Evolutionary conservation across 2,113 vertebrate genomes (phyloP), one percentile per base, ranked within the genome.

Genomic region (Festucalex cinctus): DNA sequence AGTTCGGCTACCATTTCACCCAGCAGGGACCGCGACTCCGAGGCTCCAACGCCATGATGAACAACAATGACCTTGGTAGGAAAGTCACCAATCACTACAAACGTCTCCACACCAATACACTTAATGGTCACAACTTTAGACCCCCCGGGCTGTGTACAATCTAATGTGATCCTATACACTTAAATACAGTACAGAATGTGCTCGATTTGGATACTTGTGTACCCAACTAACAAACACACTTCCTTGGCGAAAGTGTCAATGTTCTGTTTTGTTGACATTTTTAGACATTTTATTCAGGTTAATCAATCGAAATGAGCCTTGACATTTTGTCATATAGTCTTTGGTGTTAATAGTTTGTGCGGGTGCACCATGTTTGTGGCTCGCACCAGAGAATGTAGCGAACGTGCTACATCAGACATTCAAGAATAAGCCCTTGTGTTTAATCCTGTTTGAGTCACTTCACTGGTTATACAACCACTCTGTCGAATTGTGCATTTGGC

Each of bases 1-100:
- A 94, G 86, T 98, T 99, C 0, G 96, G 97, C 36, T 99, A 99
- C 89, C 95, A 98, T 76, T 99, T 99, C 82, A 98, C 96, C 43
- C 97, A 98, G 88, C 97, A 98, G 90, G 97, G 97, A 5, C 97
- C 97, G 0, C 93, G 97, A 70, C 93, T 98, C 56, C 92, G 97
- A 0, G 94, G 95, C 3, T 96, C 97, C 69, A 98, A 98, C 0
- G 96, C 97, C 53, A 97, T 98, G 95, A 98, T 98, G 96, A 98
- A 77, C 85, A 99, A 99, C 92, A 99, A 98, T 0, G 97, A 99
- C 83, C 88, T 98, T 62, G 97, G 97, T 99, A 86, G 91, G 95
- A 79, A 4, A 59, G 28, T 57, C 43, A 32, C 67, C 17, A 49
- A 32, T 32, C 12, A 6, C 6, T 36, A 28, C 14, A 8, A 22